phyloP scores from a whole-genome alignment of 2,888 invertebrate species.

The Cryptus armator region DNA sequence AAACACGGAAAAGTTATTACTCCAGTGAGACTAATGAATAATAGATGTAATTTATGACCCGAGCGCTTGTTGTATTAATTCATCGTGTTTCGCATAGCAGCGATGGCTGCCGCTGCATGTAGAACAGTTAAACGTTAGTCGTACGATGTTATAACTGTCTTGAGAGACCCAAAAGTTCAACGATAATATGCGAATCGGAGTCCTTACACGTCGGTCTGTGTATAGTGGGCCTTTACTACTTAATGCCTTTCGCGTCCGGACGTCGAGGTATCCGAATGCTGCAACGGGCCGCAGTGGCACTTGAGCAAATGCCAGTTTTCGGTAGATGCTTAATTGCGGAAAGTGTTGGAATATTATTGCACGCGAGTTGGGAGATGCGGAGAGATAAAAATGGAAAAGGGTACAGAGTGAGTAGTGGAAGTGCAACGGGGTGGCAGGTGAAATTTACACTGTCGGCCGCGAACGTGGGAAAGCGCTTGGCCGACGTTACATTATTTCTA shows the following conservation, averaged over 20 bases:
- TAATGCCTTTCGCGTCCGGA: conserved; percentile 51
- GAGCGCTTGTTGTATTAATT: not conserved
- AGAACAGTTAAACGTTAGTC: conserved; percentile 54
- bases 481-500: conserved; percentile 77
- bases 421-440: conserved; percentile 69
- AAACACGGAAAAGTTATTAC: not conserved
- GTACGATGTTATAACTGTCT: conserved; percentile 44
- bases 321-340: conserved; percentile 69
- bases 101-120: conserved; percentile 4
- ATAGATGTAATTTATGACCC: not conserved
- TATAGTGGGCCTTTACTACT: conserved; percentile 52
- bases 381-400: conserved; percentile 31
- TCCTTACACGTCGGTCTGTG: not conserved
- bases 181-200: not conserved
- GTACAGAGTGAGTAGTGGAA: conserved; percentile 1
- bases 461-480: conserved; percentile 61
- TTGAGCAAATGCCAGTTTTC: conserved; percentile 69
- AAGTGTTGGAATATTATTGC: conserved; percentile 70
- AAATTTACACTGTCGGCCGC: conserved; percentile 77
- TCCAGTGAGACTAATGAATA: not conserved
- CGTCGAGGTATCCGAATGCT: conserved; percentile 16
- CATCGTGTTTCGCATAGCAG: not conserved
- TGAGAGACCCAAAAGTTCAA: not conserved
- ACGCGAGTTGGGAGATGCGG: conserved; percentile 25
- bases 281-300: conserved; percentile 54